Evolutionary conservation across 2,113 vertebrate genomes (phyloP).

Genomic region (Poeciliopsis prolifica): DNA sequence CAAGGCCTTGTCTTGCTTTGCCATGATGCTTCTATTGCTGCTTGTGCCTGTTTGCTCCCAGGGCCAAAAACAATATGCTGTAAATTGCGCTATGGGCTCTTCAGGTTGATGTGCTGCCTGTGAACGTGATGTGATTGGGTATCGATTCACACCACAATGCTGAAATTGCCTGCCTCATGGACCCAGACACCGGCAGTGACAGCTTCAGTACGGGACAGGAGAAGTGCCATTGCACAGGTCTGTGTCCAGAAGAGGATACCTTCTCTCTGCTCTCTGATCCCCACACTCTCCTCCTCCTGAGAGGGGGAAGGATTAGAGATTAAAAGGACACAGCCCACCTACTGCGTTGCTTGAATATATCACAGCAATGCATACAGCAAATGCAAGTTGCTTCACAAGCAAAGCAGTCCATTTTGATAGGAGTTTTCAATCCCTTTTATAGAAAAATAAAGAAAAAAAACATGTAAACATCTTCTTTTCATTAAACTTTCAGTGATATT

Average conservation of each 20-base stretch:
- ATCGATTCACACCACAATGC: slow-evolving; percentile 82
- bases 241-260: slow-evolving; percentile 58
- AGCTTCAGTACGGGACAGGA: slow-evolving; percentile 78
- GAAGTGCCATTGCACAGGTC: slow-evolving; percentile 54
- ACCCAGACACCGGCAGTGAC: slow-evolving; percentile 79
- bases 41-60: slow-evolving; percentile 73
- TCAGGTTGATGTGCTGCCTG: slow-evolving; percentile 73
- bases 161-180: slow-evolving; percentile 86
- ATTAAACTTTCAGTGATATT: slow-evolving; percentile 72
- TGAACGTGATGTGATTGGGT: slow-evolving; percentile 83
- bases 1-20: slow-evolving; percentile 72
- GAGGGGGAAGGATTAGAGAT: slow-evolving; percentile 57
- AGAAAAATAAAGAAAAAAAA: slow-evolving; percentile 35
- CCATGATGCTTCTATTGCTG: slow-evolving; percentile 73
- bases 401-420: slow-evolving; percentile 34
- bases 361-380: slow-evolving; percentile 43
- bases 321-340: slow-evolving; percentile 46
- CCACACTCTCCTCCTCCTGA: slow-evolving; percentile 51
- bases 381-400: slow-evolving; percentile 37
- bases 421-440: slow-evolving; percentile 53
- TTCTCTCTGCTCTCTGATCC: slow-evolving; percentile 61
- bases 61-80: slow-evolving; percentile 82
- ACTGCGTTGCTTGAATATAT: slow-evolving; percentile 40
- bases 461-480: slow-evolving; percentile 66
- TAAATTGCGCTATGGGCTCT: slow-evolving; percentile 79